Evolutionary conservation across 2,888 invertebrate genomes (phyloP).

Genomic region (Oeneis ivallda): DNA sequence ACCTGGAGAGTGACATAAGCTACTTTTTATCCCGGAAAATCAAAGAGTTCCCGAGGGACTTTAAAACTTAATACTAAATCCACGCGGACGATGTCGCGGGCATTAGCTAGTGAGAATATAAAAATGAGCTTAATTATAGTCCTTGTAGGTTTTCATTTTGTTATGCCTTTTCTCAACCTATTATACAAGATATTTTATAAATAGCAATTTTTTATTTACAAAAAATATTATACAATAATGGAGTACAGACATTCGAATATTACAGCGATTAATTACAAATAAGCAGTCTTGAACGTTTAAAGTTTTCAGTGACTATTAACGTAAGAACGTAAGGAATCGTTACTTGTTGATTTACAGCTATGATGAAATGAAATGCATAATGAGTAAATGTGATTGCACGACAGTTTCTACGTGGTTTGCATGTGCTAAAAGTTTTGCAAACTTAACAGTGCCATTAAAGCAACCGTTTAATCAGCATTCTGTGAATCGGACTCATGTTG

Average conservation of each 20-base stretch:
- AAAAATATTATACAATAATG: neutral
- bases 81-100: too few relatives aligned
- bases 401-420: conserved; percentile 1
- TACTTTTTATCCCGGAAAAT: too few relatives aligned
- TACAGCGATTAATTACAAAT: too few relatives aligned
- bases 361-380: conserved; percentile 1
- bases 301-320: neutral
- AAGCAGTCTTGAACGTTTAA: neutral
- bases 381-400: conserved; percentile 8
- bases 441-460: neutral
- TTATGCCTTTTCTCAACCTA: too few relatives aligned
- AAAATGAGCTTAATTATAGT: too few relatives aligned
- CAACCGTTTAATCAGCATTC: neutral
- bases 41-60: too few relatives aligned
- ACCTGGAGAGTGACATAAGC: too few relatives aligned
- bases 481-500: conserved; percentile 1
- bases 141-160: too few relatives aligned
- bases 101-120: too few relatives aligned
- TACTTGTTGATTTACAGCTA: neutral
- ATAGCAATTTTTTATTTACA: neutral
- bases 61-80: too few relatives aligned
- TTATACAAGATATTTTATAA: too few relatives aligned
- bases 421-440: conserved; percentile 16
- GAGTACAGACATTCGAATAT: too few relatives aligned
- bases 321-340: neutral